Conservation (phyloP, 1,140 invertebrate genomes). For the Zaprionus inermis region DNA sequence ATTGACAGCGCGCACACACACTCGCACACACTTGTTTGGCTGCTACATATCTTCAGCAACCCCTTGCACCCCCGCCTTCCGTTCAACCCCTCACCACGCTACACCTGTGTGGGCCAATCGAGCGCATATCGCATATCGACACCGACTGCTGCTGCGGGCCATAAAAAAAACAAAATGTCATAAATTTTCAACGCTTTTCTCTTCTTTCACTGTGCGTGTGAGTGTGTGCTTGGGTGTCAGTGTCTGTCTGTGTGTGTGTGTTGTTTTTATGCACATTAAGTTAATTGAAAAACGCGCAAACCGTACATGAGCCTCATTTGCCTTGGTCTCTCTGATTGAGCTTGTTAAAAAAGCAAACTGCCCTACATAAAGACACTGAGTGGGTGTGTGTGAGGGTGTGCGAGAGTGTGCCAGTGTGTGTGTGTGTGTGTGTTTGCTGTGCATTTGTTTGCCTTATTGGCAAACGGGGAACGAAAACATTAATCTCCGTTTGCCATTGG, state of each 20-base stretch:
- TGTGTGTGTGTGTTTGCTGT: conserved; percentile 17
- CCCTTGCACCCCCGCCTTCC: neutral
- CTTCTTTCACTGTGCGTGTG: conserved; percentile 38
- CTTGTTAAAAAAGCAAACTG: conserved; percentile 42
- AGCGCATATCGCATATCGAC: conserved; percentile 69
- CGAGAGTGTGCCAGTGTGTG: neutral
- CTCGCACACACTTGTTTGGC: conserved; percentile 13
- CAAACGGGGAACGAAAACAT: conserved; percentile 53
- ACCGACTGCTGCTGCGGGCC: conserved; percentile 46
- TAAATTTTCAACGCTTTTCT: conserved; percentile 78
- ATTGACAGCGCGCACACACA: conserved; percentile 66
- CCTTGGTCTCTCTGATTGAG: conserved; percentile 58
- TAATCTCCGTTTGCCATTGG: conserved; percentile 82
- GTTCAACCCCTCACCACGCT: neutral
- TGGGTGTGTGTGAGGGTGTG: neutral
- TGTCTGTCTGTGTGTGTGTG: conserved; percentile 4
- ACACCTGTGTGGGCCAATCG: conserved; percentile 69
- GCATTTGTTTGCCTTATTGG: conserved; percentile 37
- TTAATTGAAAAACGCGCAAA: conserved; percentile 78
- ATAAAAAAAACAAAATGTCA: conserved; percentile 72
- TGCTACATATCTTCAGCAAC: neutral
- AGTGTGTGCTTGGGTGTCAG: conserved; percentile 13
- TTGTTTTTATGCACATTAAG: conserved; percentile 77
- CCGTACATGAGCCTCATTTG: conserved; percentile 60
- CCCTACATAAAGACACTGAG: conserved; percentile 8